A percentile compares a stretch with the other conserved stretches of the same genome.
Conservation (phyloP, 2,888 invertebrate genomes). For the Ditylenchus weischeri region DNA sequence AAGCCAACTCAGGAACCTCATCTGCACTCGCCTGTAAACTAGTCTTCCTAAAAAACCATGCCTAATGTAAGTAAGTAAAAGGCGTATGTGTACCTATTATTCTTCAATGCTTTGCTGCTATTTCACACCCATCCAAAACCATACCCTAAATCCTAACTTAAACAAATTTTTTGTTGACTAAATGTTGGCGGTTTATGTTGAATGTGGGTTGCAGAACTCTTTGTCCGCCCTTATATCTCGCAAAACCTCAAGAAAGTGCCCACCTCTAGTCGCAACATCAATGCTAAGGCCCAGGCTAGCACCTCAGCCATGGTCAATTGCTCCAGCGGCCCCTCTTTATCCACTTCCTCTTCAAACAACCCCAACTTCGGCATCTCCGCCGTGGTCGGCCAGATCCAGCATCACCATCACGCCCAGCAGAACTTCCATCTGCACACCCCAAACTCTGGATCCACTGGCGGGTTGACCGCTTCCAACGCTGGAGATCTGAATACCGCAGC, state of each 20-base stretch:
- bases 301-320: conserved; percentile 23
- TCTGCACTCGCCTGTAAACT: conserved; percentile 10
- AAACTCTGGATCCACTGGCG: background rate
- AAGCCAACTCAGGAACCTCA: background rate
- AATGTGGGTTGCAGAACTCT: conserved; percentile 41
- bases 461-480: background rate
- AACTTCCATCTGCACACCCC: conserved; percentile 3
- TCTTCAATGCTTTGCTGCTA: background rate
- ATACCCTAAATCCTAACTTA: background rate
- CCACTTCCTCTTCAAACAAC: background rate
- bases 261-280: conserved; percentile 24
- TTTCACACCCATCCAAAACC: conserved; percentile 8
- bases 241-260: conserved; percentile 50
- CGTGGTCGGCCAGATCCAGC: background rate
- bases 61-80: too few species aligned
- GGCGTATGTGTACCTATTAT: background rate
- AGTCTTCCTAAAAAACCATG: too few species aligned
- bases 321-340: conserved; percentile 4
- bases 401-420: conserved; percentile 2
- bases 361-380: conserved; percentile 1
- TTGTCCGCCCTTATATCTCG: conserved; percentile 51
- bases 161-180: conserved; percentile 16
- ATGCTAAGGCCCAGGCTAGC: conserved; percentile 29
- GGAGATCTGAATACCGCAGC: background rate
- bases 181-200: conserved; percentile 16